Evolutionary conservation across 2,113 vertebrate genomes (phyloP).

Genomic region (Lutjanus erythropterus): DNA sequence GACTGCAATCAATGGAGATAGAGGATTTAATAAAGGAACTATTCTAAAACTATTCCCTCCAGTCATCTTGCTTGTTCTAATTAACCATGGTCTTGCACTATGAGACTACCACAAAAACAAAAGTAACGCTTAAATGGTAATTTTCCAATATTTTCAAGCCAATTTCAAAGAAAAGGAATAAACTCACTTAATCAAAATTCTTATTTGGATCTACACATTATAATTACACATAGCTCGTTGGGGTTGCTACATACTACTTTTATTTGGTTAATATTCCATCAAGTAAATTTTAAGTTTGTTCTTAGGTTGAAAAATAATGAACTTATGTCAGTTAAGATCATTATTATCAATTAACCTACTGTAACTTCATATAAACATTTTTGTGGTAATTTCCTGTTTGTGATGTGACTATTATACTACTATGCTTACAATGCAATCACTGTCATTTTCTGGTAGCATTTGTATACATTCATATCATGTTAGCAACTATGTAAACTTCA

Average conservation of each 20-base stretch:
- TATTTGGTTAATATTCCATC: neutral
- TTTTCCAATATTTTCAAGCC: neutral
- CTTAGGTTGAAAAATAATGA: neutral
- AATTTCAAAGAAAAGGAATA: neutral
- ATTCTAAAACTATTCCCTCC: neutral
- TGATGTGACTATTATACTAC: neutral
- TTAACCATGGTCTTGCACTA: neutral
- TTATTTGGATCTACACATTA: neutral
- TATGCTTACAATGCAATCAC: neutral
- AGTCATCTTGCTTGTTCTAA: neutral
- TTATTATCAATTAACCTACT: neutral
- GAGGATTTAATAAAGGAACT: neutral
- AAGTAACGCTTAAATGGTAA: neutral
- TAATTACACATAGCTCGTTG: neutral
- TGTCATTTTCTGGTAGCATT: neutral
- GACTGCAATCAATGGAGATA: neutral
- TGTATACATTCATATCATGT: slow-evolving; percentile 27
- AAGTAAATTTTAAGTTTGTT: neutral
- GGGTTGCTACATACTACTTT: neutral
- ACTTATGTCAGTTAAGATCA: neutral
- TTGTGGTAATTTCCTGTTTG: neutral
- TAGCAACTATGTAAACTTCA: slow-evolving; percentile 37
- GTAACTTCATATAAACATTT: neutral
- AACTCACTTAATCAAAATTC: no score
- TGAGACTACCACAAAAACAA: neutral